A percentile compares a stretch with the other conserved stretches of the same genome.
phyloP scores from a whole-genome alignment of 1,140 invertebrate species.

The Globodera rostochiensis region DNA sequence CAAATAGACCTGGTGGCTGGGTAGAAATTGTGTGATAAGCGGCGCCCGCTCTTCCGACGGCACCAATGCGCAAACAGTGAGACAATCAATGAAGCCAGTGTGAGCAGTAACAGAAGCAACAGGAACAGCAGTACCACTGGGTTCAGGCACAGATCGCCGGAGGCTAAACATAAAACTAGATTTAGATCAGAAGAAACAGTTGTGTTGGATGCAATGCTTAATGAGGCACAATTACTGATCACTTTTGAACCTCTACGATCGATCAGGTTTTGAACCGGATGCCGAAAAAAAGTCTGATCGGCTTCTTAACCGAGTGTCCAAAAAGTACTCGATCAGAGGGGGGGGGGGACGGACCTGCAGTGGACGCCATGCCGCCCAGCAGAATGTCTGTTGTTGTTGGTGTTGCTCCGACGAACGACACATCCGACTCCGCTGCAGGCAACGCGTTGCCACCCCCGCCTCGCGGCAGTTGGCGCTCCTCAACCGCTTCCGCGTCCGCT shows the following conservation, averaged over 20 bases:
- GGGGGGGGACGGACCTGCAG: not conserved
- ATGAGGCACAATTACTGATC: constrained; percentile 12
- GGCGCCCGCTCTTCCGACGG: not conserved
- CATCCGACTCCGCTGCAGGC: not conserved
- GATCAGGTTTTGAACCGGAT: not conserved
- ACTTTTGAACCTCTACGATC: not conserved
- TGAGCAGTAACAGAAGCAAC: constrained; percentile 23
- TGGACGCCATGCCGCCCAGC: not conserved
- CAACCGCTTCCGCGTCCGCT: constrained; percentile 8
- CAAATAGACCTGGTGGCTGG: not conserved
- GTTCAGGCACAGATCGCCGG: constrained; percentile 33
- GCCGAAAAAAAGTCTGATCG: too few species aligned
- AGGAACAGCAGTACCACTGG: constrained; percentile 30
- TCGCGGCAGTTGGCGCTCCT: not conserved
- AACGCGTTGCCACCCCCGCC: constrained; percentile 1
- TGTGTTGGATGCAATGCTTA: not conserved
- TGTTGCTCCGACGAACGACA: not conserved
- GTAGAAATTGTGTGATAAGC: constrained; percentile 1
- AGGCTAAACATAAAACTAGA: not conserved
- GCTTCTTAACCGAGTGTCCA: too few species aligned
- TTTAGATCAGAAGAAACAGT: not conserved
- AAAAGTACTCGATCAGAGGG: too few species aligned
- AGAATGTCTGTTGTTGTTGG: not conserved
- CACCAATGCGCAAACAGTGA: constrained; percentile 26
- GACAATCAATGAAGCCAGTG: constrained; percentile 19